Evolutionary conservation across 2,113 vertebrate genomes (phyloP), one percentile per base, ranked within the genome.

Genomic region (Bufo bufo): DNA sequence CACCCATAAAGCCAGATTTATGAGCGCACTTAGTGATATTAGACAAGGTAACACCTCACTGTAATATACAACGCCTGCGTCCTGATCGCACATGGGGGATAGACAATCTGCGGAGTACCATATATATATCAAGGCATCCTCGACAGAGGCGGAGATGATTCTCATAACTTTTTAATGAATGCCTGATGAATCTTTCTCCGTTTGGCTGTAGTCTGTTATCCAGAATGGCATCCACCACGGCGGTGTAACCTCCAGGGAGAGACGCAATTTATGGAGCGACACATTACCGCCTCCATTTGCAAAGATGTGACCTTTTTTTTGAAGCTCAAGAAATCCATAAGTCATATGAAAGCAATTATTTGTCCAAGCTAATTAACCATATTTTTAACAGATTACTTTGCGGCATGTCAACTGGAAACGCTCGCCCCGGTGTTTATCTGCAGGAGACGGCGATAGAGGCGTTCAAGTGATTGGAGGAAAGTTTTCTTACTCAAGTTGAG

Each of bases 121-220:
- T 49, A 16, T 23, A 89, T 89, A 84, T 66, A 89, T 89, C 87
- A 89, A 6, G 72, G 0, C 47, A 58, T 88, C 49, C 74, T 69
- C 56, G 65, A 78, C 87, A 54, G 81, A 54, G 59, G 54, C 43
- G 79, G 80, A 84, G 87, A 82, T 66, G 54, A 33, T 66, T 14
- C 80, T 89, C 87, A 89, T 89, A 54, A 89, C 47, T 89, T 89
- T 89, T 89, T 89, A 89, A 89, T 89, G 87, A 89, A 89, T 66
- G 71, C 81, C 52, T 89, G 87, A 89, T 84, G 87, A 69, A 89
- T 84, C 75, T 69, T 47, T 17, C 43, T n/a, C 72, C 66, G 47
- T 69, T 69, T 69, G 74, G 72, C 72, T 75, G 14, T 43, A 77
- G 45, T 83, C 47, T 65, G 80, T 83, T 72, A 69, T 61, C 4